Evolutionary conservation across 2,797 vertebrate genomes (phyloP), one percentile per base, ranked within the genome.

Genomic region (Clangula hyemalis): DNA sequence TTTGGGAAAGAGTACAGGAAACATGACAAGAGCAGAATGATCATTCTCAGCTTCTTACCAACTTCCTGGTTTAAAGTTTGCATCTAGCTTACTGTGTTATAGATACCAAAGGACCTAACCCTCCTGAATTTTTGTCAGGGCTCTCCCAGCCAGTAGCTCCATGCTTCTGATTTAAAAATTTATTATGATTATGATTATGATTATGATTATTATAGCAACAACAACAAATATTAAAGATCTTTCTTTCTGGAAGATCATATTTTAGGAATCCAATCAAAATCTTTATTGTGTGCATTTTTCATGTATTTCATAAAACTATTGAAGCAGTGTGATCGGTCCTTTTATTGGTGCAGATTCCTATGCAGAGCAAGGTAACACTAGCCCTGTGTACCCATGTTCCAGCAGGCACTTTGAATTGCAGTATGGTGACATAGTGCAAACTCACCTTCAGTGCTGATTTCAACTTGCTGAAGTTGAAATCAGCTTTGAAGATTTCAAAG

Each of bases 1-100:
- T 85, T 84, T 78, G 39, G 11, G 41, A 74, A 89, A 83, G 43
- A 54, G 3, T 27, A 13, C 3, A 87, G 60, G n/a, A 78, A 90
- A 60, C 13, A 53, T 0, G 0, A 4, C 1, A 1, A 43, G 24
- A 90, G 34, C 30, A 68, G 10, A 34, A 28, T 64, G 9, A n/a
- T 65, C 18, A 21, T 76, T 77, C 64, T 82, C 47, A 83, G 8
- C 4, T 87, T 87, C 51, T 78, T 56, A 21, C 1, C 6, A n/a
- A 4, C 8, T 53, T 51, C n/a, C 27, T 72, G 27, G 38, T 88
- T 45, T 76, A 64, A 82, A 51, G 43, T n/a, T 58, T 78, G 9
- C 20, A 61, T n/a, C 2, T 18, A 73, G 8, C 8, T 74, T 17
- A 43, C 34, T 65, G 30, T 25, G 13, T 72, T 65, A 28, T 11